Base-by-base conservation (phyloP, 2,113 vertebrate genomes). In the Triplophysa rosa region DNA sequence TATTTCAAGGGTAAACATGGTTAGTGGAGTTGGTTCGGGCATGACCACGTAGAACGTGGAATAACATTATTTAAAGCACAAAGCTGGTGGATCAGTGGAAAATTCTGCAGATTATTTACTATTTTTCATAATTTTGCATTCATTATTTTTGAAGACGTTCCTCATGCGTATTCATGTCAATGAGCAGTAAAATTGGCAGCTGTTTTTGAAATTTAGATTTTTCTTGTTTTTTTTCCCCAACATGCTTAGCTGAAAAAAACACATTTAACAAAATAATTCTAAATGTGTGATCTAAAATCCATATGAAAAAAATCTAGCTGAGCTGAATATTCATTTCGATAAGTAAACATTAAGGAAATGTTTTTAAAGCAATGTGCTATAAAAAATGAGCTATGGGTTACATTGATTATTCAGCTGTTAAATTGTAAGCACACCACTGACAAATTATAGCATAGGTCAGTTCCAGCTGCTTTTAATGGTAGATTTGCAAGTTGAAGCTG, bases 1-100 rank as follows among this genome's bases (percentile, higher is more conserved):
- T 91, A 84, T 89, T 92, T 90, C 37, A 90, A 80, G 68, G 77
- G 59, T 75, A 72, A 87, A 64, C 54, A 74, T 71, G 24, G 42
- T 56, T 56, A 74, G 37, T 54, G 64, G 17, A 78, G 54, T 29
- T 54, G 56, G 64, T 21, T 23, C 65, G 26, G 52, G 42, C 69
- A 67, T 19, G 26, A 69, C 56, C 17, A 49, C 29, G 37, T 63
- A 56, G 61, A 14, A 62, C 61, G 29, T 61, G 2, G 19, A 67
- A 29, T 52, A 24, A 65, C 68, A 49, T 47, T 47, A 47, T 79
- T 49, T 62, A 47, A 40, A 70, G 47, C 67, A 26, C 16, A 61
- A 61, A 58, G 69, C 69, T 72, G 45, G 72, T 54, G 62, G 59
- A 67, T 72, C 77, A 24, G 29, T 8, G 37, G 47, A 47, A 42